A percentile compares a stretch with the other conserved stretches of the same genome.
These are phyloP conservation scores for Onthophagus sagittarius DNA, from an alignment of 2,888 invertebrate species.

Conservation along the genomic window DNA sequence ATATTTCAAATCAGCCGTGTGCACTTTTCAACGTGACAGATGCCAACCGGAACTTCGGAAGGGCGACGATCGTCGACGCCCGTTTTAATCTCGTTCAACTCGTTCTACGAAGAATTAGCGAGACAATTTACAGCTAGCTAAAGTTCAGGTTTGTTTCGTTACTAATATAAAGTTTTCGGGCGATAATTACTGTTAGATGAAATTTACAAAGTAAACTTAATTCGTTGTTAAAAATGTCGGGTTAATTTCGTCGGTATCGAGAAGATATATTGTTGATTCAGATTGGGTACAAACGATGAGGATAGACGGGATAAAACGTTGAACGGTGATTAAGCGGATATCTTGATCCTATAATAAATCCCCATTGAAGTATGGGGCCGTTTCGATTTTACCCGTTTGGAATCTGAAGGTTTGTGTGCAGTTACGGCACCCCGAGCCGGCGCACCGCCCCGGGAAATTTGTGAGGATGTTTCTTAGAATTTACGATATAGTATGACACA, in stretches of 20 bases:
- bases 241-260: neutral
- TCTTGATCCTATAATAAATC: slow-evolving; percentile 23
- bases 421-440: neutral
- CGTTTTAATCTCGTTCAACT: slow-evolving; percentile 9
- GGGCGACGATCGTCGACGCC: neutral
- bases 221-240: too few species aligned
- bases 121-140: neutral
- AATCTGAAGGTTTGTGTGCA: neutral
- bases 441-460: slow-evolving; percentile 1
- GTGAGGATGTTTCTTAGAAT: slow-evolving; percentile 7
- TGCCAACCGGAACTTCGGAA: neutral
- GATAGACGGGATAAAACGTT: slow-evolving; percentile 13
- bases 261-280: slow-evolving; percentile 15
- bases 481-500: slow-evolving; percentile 11
- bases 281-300: slow-evolving; percentile 21
- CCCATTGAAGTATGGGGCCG: slow-evolving; percentile 19
- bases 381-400: slow-evolving; percentile 11
- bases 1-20: neutral
- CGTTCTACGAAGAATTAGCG: slow-evolving; percentile 2
- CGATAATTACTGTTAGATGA: neutral
- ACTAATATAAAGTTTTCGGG: neutral
- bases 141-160: neutral
- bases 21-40: neutral
- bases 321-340: slow-evolving; percentile 23
- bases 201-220: too few species aligned